Evolutionary conservation across 2,797 vertebrate species (phyloP).

Genomic region (Notolepis coatsorum): DNA sequence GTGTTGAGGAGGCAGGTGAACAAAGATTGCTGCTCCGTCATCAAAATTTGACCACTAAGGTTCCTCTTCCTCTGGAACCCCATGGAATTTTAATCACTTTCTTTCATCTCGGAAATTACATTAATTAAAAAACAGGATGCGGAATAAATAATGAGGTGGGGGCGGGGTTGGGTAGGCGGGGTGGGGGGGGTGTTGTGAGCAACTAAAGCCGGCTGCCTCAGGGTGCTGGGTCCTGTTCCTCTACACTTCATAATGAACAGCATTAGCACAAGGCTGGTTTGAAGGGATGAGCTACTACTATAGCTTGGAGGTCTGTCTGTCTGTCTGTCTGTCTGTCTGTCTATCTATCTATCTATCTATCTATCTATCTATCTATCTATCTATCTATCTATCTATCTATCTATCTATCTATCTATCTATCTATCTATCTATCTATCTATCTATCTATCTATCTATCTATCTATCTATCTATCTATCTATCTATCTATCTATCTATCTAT

Average conservation of each 20-base stretch:
- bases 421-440: no score
- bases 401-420: no score
- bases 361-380: no score
- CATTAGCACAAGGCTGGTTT: constrained; percentile 38
- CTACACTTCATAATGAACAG: constrained; percentile 33
- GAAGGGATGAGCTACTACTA: constrained; percentile 38
- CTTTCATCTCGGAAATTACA: constrained; percentile 77
- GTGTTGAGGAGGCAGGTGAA: constrained; percentile 44
- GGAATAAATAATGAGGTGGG: constrained; percentile 72
- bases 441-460: no score
- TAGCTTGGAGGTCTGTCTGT: constrained; percentile 14
- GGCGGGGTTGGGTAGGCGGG: no score
- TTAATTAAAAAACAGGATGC: constrained; percentile 77
- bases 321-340: constrained; percentile 3
- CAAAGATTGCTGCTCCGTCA: constrained; percentile 50
- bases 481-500: no score
- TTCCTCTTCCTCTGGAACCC: constrained; percentile 66
- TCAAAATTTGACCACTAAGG: constrained; percentile 67
- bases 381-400: no score
- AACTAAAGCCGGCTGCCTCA: constrained; percentile 49
- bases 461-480: no score
- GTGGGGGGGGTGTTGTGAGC: constrained; percentile 48
- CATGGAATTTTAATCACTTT: constrained; percentile 67
- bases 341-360: no score
- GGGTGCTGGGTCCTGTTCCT: constrained; percentile 41